Evolutionary conservation across 2,113 vertebrate genomes (phyloP), one percentile per base, ranked within the genome.

Genomic region (Sterrhoptilus dennistouni): DNA sequence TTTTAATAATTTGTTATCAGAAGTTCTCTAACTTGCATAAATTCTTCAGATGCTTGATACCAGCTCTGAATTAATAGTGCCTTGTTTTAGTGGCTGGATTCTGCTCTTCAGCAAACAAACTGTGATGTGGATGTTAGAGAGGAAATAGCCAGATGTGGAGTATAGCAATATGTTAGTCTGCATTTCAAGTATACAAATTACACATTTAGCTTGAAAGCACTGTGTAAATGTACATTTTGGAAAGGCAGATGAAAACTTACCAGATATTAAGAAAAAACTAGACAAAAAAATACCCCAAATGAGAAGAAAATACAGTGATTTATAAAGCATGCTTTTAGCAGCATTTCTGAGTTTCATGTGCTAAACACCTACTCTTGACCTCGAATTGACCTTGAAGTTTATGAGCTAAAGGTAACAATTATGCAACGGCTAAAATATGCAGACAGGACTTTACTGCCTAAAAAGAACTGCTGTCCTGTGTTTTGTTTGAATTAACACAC

Each of bases 351-450:
- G 49, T 89, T 97, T 95, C 94, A 78, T 93, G 90, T 90, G 74
- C 85, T 97, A 72, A 93, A 88, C 95, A 97, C 93, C 93, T 98
- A 70, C 19, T 71, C 63, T 57, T 96, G 90, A 97, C 97, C 95
- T 96, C 17, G 13, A 68, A 75, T 14, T 97, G 95, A 97, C 97
- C 97, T 96, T 92, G 72, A 66, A 84, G 83, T 97, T 98, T 98
- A 98, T 93, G 86, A 96, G 87, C 93, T 97, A 83, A 97, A 97
- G 96, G 97, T 98, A 98, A 96, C 95, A 95, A 96, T 97, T 98
- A 97, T 94, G 97, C 91, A 97, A 97, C 29, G n/a, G 83, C 88
- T 96, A 79, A 98, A 98, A 96, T 96, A 98, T 98, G 97, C 94
- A 97, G 97, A 93, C 97, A 11, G 52, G 93, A 77, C 95, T 97